Evolutionary conservation across 2,888 invertebrate genomes (phyloP).

Genomic region (Drosophila diplacantha): DNA sequence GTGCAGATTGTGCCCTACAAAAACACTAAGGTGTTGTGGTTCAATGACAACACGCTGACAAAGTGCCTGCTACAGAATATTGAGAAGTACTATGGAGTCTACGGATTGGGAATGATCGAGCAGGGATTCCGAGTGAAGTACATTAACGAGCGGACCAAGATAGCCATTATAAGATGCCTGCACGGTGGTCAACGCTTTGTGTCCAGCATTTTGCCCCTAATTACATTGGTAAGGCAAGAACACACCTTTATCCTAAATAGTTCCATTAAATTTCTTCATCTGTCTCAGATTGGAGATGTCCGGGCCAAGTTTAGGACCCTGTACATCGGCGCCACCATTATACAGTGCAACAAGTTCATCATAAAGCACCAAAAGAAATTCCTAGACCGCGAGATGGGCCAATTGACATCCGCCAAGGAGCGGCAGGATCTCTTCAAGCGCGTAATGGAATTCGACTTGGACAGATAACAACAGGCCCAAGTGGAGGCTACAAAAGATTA

Average conservation of each 20-base stretch:
- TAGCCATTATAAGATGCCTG: constrained; percentile 84
- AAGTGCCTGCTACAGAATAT: constrained; percentile 81
- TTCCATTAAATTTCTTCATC: neutral
- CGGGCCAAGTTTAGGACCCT: constrained; percentile 82
- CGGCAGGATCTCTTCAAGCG: constrained; percentile 79
- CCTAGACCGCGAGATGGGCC: constrained; percentile 82
- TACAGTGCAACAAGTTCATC: constrained; percentile 87
- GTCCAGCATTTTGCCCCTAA: constrained; percentile 83
- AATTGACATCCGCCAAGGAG: constrained; percentile 82
- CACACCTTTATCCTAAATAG: neutral
- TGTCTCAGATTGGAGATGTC: constrained; percentile 80
- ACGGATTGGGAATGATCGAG: constrained; percentile 84
- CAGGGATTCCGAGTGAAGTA: constrained; percentile 87
- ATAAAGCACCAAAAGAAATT: constrained; percentile 83
- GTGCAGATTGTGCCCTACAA: constrained; percentile 80
- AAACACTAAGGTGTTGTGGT: constrained; percentile 74
- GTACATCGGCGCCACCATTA: constrained; percentile 87
- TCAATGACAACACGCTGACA: constrained; percentile 77
- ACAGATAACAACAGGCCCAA: constrained; percentile 49
- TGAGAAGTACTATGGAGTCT: constrained; percentile 86
- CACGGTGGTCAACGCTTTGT: constrained; percentile 88
- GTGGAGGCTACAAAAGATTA: constrained; percentile 1
- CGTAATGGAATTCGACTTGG: constrained; percentile 74
- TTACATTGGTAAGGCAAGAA: constrained; percentile 79
- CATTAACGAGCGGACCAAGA: constrained; percentile 86